Evolutionary conservation across 2,797 vertebrate genomes (phyloP).

Genomic region (Chaunax sp.): DNA sequence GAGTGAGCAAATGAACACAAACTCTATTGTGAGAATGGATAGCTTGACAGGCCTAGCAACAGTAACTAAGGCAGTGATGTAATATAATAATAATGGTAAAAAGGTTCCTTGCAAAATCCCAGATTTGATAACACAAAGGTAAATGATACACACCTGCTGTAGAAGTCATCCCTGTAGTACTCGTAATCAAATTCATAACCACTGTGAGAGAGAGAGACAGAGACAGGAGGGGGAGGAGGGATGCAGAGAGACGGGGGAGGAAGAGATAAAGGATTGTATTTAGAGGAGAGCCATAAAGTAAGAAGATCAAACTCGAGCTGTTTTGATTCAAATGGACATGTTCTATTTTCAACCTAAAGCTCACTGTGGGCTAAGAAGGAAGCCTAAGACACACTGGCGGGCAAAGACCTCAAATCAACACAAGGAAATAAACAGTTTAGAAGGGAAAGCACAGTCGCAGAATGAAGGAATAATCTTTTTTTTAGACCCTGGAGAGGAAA

Average conservation of each 20-base stretch:
- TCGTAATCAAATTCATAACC: constrained; percentile 99
- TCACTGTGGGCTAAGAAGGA: constrained; percentile 35
- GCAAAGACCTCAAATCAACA: constrained; percentile 34
- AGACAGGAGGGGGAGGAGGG: constrained; percentile 2
- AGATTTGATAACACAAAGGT: not conserved
- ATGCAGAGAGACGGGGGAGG: not conserved
- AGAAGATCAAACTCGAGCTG: constrained; percentile 48
- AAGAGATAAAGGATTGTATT: constrained; percentile 24
- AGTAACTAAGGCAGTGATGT: not conserved
- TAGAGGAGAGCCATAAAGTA: constrained; percentile 41
- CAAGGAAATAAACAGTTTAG: constrained; percentile 19
- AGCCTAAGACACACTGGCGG: constrained; percentile 9
- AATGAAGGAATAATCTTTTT: constrained; percentile 24
- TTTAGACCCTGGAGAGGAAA: constrained; percentile 39
- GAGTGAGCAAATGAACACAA: too few relatives aligned
- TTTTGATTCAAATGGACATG: constrained; percentile 41
- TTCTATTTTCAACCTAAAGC: constrained; percentile 44
- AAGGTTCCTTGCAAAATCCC: not conserved
- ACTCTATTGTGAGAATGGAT: not conserved
- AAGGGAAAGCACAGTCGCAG: constrained; percentile 1
- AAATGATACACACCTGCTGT: constrained; percentile 90
- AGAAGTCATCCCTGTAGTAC: constrained; percentile 99
- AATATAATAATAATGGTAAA: not conserved
- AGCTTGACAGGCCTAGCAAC: not conserved
- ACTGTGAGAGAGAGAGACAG: constrained; percentile 75